Base-by-base conservation (phyloP, 2,888 invertebrate genomes). In the Teleiodes luculella region DNA sequence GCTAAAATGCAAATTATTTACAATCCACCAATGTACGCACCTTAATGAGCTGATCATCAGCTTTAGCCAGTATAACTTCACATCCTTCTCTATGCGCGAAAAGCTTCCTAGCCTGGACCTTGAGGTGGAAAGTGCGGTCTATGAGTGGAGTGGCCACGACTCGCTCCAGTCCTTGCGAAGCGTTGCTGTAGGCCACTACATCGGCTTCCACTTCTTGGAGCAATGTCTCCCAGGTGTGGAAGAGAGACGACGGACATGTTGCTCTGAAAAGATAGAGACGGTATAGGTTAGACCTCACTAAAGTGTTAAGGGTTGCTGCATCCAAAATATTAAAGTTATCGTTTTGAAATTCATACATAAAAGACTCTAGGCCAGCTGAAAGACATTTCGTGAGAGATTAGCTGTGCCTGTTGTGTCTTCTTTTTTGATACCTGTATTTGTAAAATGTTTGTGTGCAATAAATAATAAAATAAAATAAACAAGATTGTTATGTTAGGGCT, bases 191-290 rank as follows among this genome's bases (percentile, higher is more conserved):
- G 45, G 95, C 94, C 75, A 95, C 92, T 16, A 96, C 96, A 78
- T 97, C 97, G 36, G 96, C 94, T 86, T 97, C 97, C 58, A 96
- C 95, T 81, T 97, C 97, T 78, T 97, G 96, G 57, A 97, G 93
- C 57, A 97, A 91, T 59, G 94, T 94, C 85, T 97, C 97, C 97
- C 97, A 97, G 57, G 95, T 94, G 78, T 96, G 95, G 83, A 96
- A 96, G 72, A 97, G 91, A 43, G 95, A 94, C 1, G 89, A 89
- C 53, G 94, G 94, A 72, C 95, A 95, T 57, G 94, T 92, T 57
- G 95, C 94, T 83, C 95, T 95, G 89, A 13, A 67, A 66, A 66
- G 55, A 58, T 68, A 57, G 49, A 10, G 33, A 52, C 20, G 24
- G 43, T 6, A 24, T 24, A n/a, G n/a, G n/a, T 24, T 24, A 24